Base-by-base conservation (phyloP, 2,797 vertebrate species). In the Dermochelys coriacea region DNA sequence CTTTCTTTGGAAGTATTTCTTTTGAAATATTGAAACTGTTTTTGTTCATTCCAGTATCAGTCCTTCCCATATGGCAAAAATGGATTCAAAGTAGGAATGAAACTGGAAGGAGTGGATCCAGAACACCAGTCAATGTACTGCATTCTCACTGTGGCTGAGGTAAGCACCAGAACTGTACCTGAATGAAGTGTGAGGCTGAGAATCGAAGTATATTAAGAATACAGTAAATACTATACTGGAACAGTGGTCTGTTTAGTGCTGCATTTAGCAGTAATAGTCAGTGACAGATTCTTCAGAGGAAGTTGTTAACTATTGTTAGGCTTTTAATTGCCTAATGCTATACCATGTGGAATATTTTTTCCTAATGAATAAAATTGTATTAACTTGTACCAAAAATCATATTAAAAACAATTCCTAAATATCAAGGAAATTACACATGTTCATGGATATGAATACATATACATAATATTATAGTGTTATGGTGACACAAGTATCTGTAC, bases 101-200 rank as follows among this genome's bases (percentile, higher is more conserved):
- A 98, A 86, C 95, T 99, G 87, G 99, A 99, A 97, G 99, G 98
- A 0, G 98, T 99, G 87, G 98, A 99, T 93, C 98, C 98, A 0
- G 98, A 99, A 61, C 99, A 99, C 84, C 98, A 99, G 47, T 98
- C 99, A 0, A 98, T 99, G 95, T 99, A 99, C 90, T 99, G 98
- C 31, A 98, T 98, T 78, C 98, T 99, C 54, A 98, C 98, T 0
- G 98, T 99, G 83, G 97, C 98, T 1, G 99, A 99, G 98, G 99
- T 99, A 57, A 95, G 97, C 11, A 23, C 34, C 23, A 68, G 16
- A 61, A 23, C 11, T 37, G 11, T 47, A 80, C 27, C 57, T 31
- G 31, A 57, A 55, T 64, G 7, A 82, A 51, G 5, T 21, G 37
- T 34, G 79, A n/a, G 23, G 45, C 1, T 81, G 47, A 88, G 5